Evolutionary conservation across 2,797 vertebrate species (phyloP), one percentile per base, ranked within the genome.

Genomic region (Acridotheres tristis): DNA sequence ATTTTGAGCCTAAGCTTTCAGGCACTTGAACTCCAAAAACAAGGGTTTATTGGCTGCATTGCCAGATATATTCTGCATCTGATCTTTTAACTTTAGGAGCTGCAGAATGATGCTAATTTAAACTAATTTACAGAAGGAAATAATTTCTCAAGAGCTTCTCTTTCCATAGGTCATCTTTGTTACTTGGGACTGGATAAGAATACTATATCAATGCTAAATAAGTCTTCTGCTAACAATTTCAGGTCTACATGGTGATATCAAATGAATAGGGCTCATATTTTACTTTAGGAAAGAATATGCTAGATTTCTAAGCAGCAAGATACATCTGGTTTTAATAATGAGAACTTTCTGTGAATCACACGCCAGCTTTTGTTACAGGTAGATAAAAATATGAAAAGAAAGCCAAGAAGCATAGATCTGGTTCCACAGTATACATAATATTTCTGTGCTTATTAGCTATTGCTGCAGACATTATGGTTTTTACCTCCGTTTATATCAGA

Each of bases 1-100:
- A 7, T 85, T 91, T 96, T 91, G 82, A 93, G 93, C 82, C 51
- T 85, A 84, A 94, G 85, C 82, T 96, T 93, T 86, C 94, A 91
- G 85, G 45, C 85, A 57, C 88, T 71, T 73, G 66, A 93, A 91
- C 85, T 91, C 67, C 42, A 79, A 91, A 80, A 86, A 4, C 32
- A 90, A 72, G n/a, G 62, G 42, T 54, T 84, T 89, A 77, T 32
- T 74, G 5, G 38, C 19, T 68, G 17, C 57, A 59, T 12, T 59
- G 92, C 1, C 1, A 79, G n/a, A 82, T 38, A 30, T 14, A 43
- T 25, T 85, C 54, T 55, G 18, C 1, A 1, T 54, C 61, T 78
- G 62, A 91, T 73, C 43, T 55, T 89, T 87, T 43, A 92, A 83
- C 20, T 7, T 51, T 15, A 63, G 61, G 57, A 88, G 34, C 74